These are phyloP conservation scores for human (Homo sapiens) DNA, from an alignment of 2,113 vertebrate species.

Conservation along the genomic window GRCh38 chr4:17599501-17600000, in stretches of 20 bases:
- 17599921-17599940: no score
- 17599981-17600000: accelerated
- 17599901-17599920: background rate
- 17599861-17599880: accelerated
- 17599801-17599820: background rate
- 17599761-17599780: background rate
- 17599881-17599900: background rate
- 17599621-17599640: background rate
- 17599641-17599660: background rate
- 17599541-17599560: background rate
- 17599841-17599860: background rate
- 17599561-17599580: background rate
- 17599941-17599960: background rate
- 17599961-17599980: background rate
- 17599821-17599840: background rate
- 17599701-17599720: background rate
- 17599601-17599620: background rate
- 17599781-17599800: background rate
- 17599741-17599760: background rate
- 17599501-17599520: no score
- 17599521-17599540: no score
- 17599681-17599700: background rate
- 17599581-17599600: background rate
- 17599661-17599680: background rate
- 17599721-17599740: background rate